Base-by-base conservation (phyloP, 2,113 vertebrate genomes). In the Catagonus wagneri region DNA sequence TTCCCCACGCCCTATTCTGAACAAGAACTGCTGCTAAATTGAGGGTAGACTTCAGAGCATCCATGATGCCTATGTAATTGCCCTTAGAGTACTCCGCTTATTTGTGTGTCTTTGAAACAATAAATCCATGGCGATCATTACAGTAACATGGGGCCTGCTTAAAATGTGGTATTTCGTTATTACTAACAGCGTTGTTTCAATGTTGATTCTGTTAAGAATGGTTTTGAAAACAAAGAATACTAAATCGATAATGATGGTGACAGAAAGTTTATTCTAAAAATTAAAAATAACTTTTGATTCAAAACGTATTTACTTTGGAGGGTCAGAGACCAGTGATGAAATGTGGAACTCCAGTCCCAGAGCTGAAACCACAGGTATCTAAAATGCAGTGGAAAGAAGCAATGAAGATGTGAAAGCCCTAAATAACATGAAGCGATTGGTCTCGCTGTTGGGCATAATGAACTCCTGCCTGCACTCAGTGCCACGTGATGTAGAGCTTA, bases 271-370 rank as follows among this genome's bases (percentile, higher is more conserved):
- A 68, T 60, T 94, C 96, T 86, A 61, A 94, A 94, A n/a, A 52
- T 87, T 69, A 27, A 91, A 96, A 92, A 83, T 74, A 69, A 89
- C 22, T 86, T 74, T 71, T 69, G 39, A 83, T 34, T 89, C 15
- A 34, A 39, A 90, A 89, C 52, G 54, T 14, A 50, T 85, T 69
- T 83, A 8, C 11, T 87, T 72, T 75, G 69, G 80, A 92, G 63
- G 29, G 20, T 89, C 56, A 60, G 87, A 52, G 74, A 88, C 23
- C 52, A 29, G 13, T 36, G 17, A 50, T 58, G 29, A 50, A 74
- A 22, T 13, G 71, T 56, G 44, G 20, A 60, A 39, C 83, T 32
- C 72, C 54, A 65, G 2, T 27, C 15, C 6, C 14, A 29, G 69
- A 56, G 68, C 65, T 54, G 39, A 91, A 94, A 60, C 74, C 60